These are phyloP conservation scores for Galeruca laticollis DNA, from an alignment of 2,888 invertebrate species.

Conservation along the genomic window DNA sequence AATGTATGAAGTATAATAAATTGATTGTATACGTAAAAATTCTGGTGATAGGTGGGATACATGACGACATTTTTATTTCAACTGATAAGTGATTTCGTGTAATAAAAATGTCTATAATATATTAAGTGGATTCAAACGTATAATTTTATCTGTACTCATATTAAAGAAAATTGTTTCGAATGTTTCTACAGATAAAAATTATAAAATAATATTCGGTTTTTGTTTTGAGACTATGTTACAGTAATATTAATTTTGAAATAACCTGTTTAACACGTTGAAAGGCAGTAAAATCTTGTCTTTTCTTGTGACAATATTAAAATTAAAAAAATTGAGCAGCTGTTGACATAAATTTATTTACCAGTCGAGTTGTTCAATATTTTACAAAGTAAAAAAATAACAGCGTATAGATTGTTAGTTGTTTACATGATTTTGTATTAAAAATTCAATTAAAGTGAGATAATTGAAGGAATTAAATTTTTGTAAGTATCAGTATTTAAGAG, in stretches of 20 bases:
- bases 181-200: too few relatives aligned
- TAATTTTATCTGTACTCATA: background rate
- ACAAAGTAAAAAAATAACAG: background rate
- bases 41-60: slow-evolving; percentile 20
- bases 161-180: too few relatives aligned
- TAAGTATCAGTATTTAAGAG: too few relatives aligned
- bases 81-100: background rate
- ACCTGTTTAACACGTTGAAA: too few relatives aligned
- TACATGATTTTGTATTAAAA: too few relatives aligned
- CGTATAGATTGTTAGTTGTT: too few relatives aligned
- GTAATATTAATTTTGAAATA: too few relatives aligned
- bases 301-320: background rate
- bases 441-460: too few relatives aligned
- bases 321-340: background rate
- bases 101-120: slow-evolving; percentile 17
- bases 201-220: background rate
- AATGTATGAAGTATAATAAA: too few relatives aligned
- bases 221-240: too few relatives aligned
- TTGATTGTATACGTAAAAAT: slow-evolving; percentile 13
- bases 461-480: too few relatives aligned
- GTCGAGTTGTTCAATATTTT: background rate
- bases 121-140: background rate
- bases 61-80: slow-evolving; percentile 20
- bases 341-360: background rate
- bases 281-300: background rate